Percentiles rank a stretch among this genome's conserved stretches.
phyloP scores from a whole-genome alignment of 2,888 invertebrate genomes.

The Pseudococcus jackbeardsleyi region DNA sequence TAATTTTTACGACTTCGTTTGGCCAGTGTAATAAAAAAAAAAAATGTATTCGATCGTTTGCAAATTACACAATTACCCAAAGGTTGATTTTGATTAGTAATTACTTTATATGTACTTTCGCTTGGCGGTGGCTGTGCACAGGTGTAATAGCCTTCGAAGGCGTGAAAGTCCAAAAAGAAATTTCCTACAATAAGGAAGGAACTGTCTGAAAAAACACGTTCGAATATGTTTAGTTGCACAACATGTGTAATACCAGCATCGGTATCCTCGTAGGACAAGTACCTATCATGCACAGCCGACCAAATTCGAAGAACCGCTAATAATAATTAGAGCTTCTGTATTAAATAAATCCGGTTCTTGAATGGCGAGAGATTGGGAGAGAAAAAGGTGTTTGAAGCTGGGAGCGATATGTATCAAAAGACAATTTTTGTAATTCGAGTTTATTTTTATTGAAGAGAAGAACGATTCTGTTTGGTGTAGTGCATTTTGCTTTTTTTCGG shows the following conservation, averaged over 20 bases:
- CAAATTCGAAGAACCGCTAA: not conserved
- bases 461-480: too few species aligned
- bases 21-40: not conserved
- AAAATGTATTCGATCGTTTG: not conserved
- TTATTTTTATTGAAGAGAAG: too few species aligned
- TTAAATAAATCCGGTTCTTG: not conserved
- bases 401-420: not conserved
- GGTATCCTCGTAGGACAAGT: conserved; percentile 2
- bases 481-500: too few species aligned
- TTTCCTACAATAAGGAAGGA: conserved; percentile 32
- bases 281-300: not conserved
- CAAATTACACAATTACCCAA: conserved; percentile 2
- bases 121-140: not conserved
- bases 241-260: not conserved
- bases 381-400: not conserved
- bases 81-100: conserved; percentile 20
- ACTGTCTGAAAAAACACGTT: conserved; percentile 14
- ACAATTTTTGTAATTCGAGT: not conserved
- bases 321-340: conserved; percentile 14
- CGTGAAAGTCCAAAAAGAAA: conserved; percentile 37
- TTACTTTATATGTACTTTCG: conserved; percentile 13
- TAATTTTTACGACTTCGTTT: not conserved
- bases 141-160: not conserved
- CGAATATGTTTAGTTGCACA: not conserved
- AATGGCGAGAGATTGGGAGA: not conserved